phyloP scores from a whole-genome alignment of 1,140 invertebrate genomes.

The Leptestheria dahalacensis region DNA sequence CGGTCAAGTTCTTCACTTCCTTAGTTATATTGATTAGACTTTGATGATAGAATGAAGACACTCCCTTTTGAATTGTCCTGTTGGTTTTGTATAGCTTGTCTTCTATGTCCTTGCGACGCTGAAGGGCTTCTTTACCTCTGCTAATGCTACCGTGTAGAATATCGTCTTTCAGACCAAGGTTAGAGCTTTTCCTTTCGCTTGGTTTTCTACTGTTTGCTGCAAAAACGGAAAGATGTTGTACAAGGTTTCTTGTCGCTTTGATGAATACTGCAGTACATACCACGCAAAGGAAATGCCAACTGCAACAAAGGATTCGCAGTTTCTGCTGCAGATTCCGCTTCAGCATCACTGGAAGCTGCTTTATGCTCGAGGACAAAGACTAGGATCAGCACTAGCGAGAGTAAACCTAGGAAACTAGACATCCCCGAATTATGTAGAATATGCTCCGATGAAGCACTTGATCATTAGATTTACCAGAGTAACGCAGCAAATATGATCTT shows the following conservation, averaged over 20 bases:
- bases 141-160: neutral
- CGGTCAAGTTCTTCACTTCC: constrained; percentile 1
- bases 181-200: neutral
- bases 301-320: neutral
- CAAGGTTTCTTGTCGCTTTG: neutral
- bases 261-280: neutral
- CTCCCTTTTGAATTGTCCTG: neutral
- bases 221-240: neutral
- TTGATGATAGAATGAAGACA: constrained; percentile 4
- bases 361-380: neutral
- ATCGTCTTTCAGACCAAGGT: neutral
- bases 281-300: neutral
- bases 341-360: neutral
- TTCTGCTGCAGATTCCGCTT: neutral
- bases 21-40: neutral
- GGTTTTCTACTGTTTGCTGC: neutral
- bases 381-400: neutral
- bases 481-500: neutral
- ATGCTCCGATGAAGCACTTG: neutral
- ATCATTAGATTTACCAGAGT: neutral
- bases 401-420: neutral
- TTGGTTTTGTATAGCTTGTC: neutral
- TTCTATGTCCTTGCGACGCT: neutral
- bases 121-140: neutral
- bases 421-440: no score